Conservation (phyloP, 2,113 vertebrate genomes). For the Chitala chitala region DNA sequence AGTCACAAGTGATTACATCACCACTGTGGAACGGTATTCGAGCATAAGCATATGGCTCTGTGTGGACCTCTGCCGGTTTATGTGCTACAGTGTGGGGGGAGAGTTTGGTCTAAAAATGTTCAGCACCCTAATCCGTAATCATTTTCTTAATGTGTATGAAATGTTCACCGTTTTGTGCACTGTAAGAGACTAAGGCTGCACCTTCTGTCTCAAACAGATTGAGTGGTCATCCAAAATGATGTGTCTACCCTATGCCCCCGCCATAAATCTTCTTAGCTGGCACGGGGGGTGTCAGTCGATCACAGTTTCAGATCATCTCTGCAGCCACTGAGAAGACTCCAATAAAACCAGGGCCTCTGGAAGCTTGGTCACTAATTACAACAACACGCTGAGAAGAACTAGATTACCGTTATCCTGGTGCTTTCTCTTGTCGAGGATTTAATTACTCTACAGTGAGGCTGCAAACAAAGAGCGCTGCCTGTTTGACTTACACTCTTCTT, state of each 20-base stretch:
- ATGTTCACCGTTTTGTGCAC: background rate
- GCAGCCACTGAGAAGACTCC: background rate
- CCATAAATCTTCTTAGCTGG: constrained; percentile 21
- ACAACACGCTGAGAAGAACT: constrained; percentile 3
- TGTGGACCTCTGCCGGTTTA: constrained; percentile 58
- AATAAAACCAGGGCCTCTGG: background rate
- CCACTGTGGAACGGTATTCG: constrained; percentile 59
- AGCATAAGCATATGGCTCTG: constrained; percentile 77
- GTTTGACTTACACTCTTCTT: background rate
- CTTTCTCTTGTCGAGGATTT: constrained; percentile 16
- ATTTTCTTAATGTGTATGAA: constrained; percentile 10
- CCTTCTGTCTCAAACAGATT: constrained; percentile 12
- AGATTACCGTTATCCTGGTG: constrained; percentile 20
- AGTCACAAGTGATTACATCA: constrained; percentile 82
- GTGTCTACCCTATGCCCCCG: background rate
- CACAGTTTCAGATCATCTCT: constrained; percentile 9
- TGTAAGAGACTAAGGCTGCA: constrained; percentile 7
- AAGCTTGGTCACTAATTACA: constrained; percentile 27
- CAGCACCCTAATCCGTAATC: background rate
- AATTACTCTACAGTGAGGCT: constrained; percentile 10
- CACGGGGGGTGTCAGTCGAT: background rate
- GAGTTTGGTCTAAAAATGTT: background rate
- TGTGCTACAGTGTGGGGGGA: background rate
- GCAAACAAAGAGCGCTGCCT: constrained; percentile 10
- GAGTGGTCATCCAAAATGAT: constrained; percentile 12